phyloP scores from a whole-genome alignment of 2,797 vertebrate species.

The Macrochelys suwanniensis region DNA sequence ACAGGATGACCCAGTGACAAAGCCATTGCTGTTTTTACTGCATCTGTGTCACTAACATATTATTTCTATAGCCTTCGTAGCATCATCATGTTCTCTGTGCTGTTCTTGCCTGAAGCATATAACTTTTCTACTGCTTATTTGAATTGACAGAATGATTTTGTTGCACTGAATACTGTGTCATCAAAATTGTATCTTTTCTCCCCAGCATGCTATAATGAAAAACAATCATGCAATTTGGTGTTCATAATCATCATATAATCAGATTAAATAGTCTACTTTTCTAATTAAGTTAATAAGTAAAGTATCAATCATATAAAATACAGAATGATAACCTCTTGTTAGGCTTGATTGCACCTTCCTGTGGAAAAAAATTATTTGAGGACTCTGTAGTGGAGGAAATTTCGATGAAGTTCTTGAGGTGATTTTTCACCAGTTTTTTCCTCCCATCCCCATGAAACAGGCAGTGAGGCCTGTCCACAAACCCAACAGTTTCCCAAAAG shows the following conservation, averaged over 20 bases:
- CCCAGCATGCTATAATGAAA: neutral
- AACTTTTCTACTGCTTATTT: constrained; percentile 26
- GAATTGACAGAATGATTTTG: constrained; percentile 4
- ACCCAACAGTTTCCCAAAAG: neutral
- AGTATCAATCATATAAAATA: neutral
- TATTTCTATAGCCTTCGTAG: neutral
- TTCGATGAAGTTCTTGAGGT: neutral
- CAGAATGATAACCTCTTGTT: neutral
- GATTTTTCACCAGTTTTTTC: neutral
- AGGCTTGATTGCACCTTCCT: neutral
- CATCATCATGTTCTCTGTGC: neutral
- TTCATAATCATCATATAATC: constrained; percentile 9
- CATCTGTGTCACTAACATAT: neutral
- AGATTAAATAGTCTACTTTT: neutral
- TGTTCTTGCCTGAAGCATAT: constrained; percentile 35
- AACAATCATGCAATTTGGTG: neutral
- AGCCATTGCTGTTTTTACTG: neutral
- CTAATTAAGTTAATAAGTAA: constrained; percentile 22
- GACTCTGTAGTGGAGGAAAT: neutral
- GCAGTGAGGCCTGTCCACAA: neutral
- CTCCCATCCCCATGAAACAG: neutral
- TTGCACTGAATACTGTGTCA: constrained; percentile 12
- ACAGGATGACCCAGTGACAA: neutral
- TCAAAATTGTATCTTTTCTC: neutral
- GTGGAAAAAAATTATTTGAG: neutral